A percentile compares a stretch with the other conserved stretches of the same genome.
Conservation (phyloP, 1,140 invertebrate species). For the Bombus confusus region DNA sequence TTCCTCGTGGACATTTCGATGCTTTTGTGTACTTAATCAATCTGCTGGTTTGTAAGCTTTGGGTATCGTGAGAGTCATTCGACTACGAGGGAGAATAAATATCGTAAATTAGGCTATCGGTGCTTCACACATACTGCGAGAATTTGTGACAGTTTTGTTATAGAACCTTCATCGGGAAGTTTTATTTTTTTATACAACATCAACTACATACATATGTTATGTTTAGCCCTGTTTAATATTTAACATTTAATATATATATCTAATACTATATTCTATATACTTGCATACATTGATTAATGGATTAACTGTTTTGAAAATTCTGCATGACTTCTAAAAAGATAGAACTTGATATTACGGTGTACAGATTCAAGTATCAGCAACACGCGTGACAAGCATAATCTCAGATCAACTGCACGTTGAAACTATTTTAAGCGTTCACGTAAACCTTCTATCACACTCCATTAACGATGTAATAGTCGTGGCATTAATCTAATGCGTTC, state of each 20-base stretch:
- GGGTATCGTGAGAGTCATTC: not conserved
- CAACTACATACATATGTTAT: not conserved
- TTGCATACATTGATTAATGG: not conserved
- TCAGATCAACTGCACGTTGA: not conserved
- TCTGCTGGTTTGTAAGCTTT: not conserved
- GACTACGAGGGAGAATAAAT: not conserved
- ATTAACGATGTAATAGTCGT: no score
- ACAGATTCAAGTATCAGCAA: not conserved
- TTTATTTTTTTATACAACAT: not conserved
- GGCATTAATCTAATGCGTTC: not conserved
- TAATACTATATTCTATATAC: not conserved
- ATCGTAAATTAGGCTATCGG: not conserved
- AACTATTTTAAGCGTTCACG: not conserved
- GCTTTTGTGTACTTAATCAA: not conserved
- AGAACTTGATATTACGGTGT: not conserved
- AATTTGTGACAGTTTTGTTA: not conserved
- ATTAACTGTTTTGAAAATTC: not conserved
- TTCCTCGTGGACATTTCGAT: not conserved
- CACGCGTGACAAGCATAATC: not conserved
- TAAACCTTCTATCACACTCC: not conserved
- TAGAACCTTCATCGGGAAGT: accelerated
- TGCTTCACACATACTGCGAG: not conserved
- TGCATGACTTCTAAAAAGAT: not conserved
- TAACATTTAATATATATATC: not conserved
- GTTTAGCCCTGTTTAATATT: not conserved